Conservation (phyloP, 1,140 invertebrate species). For the Bactericera cockerelli region DNA sequence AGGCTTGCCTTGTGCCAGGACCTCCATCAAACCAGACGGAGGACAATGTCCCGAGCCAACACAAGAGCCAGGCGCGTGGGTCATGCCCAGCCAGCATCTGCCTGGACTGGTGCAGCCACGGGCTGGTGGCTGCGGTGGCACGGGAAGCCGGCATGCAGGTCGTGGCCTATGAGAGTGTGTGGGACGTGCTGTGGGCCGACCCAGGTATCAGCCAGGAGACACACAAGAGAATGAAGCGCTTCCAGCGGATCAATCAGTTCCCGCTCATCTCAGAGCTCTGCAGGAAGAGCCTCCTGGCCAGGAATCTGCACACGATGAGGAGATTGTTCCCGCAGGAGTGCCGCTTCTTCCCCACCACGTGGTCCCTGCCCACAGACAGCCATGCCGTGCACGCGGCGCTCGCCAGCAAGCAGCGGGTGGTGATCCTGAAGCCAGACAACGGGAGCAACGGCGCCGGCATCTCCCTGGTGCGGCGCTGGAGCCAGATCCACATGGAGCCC, state of each 20-base stretch:
- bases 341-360: conserved; percentile 83
- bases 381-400: conserved; percentile 17
- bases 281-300: conserved; percentile 65
- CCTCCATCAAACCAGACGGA: too few species aligned
- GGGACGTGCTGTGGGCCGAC: conserved; percentile 84
- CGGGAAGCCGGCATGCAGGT: conserved; percentile 59
- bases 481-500: neutral
- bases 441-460: conserved; percentile 8
- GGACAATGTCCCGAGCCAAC: too few species aligned
- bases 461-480: neutral
- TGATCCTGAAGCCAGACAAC: conserved; percentile 11
- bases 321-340: conserved; percentile 76
- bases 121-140: conserved; percentile 28
- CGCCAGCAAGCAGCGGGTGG: neutral
- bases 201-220: conserved; percentile 61
- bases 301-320: conserved; percentile 72
- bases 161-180: conserved; percentile 59
- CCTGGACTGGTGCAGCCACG: conserved; percentile 6
- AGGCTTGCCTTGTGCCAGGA: too few species aligned
- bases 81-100: conserved; percentile 10
- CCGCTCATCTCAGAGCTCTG: conserved; percentile 86
- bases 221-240: conserved; percentile 77
- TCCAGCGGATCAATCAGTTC: conserved; percentile 61
- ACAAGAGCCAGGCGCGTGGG: neutral
- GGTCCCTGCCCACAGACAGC: conserved; percentile 83